Conservation (phyloP, 2,113 vertebrate species). For the Muntiacus muntjak region DNA sequence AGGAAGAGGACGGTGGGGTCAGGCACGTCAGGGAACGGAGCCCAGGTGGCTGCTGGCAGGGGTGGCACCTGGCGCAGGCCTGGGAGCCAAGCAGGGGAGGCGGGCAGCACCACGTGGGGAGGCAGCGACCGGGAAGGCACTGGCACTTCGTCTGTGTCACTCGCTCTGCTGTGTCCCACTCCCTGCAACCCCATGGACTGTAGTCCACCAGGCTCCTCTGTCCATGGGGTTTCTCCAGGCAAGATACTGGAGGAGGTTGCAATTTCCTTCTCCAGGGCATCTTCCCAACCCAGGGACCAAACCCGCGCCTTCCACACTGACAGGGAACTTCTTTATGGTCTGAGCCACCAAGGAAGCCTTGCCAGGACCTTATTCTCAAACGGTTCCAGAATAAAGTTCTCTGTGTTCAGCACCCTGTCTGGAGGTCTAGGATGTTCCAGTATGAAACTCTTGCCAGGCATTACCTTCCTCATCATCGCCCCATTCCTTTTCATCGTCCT, state of each 20-base stretch:
- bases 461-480: constrained; percentile 87
- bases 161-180: background rate
- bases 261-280: background rate
- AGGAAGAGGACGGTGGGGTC: rapidly evolving
- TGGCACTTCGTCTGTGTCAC: rapidly evolving
- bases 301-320: rapidly evolving
- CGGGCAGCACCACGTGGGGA: rapidly evolving
- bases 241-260: background rate
- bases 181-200: background rate
- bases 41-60: rapidly evolving
- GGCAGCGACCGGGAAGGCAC: too few relatives aligned
- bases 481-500: constrained; percentile 85
- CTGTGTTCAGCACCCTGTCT: rapidly evolving
- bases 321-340: background rate
- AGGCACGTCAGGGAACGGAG: rapidly evolving
- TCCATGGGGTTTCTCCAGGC: background rate
- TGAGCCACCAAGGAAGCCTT: background rate
- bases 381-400: background rate
- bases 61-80: background rate
- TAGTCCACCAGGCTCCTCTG: background rate
- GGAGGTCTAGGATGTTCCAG: rapidly evolving
- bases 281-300: background rate
- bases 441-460: too few relatives aligned
- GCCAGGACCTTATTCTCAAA: background rate
- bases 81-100: rapidly evolving